Conservation (phyloP, 2,113 vertebrate species). For the Zosterops pallidus region DNA sequence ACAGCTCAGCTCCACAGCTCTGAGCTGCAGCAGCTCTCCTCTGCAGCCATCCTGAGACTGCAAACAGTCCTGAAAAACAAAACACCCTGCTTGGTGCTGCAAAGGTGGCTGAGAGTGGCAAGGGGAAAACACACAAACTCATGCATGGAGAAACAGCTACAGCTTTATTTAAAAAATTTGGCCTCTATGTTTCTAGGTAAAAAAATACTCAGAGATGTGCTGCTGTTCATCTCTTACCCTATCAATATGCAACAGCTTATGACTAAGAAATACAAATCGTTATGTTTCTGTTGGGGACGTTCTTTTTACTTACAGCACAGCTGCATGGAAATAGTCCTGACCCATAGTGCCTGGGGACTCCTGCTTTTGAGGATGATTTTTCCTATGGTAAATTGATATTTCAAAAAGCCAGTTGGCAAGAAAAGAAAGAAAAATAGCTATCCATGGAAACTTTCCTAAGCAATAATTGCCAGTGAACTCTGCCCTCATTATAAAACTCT, state of each 20-base stretch:
- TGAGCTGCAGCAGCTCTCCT: background rate
- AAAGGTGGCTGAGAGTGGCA: rapidly evolving
- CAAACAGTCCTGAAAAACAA: background rate
- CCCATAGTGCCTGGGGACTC: background rate
- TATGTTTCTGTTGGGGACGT: background rate
- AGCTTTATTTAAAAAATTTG: background rate
- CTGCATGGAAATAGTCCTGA: background rate
- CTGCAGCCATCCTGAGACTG: background rate
- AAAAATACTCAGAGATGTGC: background rate
- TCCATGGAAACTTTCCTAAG: slow-evolving; percentile 28
- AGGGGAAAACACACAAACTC: background rate
- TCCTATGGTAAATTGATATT: slow-evolving; percentile 16
- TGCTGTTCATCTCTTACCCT: background rate
- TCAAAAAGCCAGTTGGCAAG: slow-evolving; percentile 21
- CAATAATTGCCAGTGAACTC: slow-evolving; percentile 61
- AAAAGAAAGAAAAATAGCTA: slow-evolving; percentile 38
- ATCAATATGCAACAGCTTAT: background rate
- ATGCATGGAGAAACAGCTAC: background rate
- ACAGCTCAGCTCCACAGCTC: background rate
- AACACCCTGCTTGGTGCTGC: rapidly evolving
- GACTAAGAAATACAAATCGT: background rate
- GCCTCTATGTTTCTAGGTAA: background rate
- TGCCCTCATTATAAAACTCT: slow-evolving; percentile 66
- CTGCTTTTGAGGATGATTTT: slow-evolving; percentile 35
- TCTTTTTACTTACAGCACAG: background rate